Base-by-base conservation (phyloP, 30 jellyfish, hydroid and myxozoan species). In the Calvadosia cruxmelitensis region DNA sequence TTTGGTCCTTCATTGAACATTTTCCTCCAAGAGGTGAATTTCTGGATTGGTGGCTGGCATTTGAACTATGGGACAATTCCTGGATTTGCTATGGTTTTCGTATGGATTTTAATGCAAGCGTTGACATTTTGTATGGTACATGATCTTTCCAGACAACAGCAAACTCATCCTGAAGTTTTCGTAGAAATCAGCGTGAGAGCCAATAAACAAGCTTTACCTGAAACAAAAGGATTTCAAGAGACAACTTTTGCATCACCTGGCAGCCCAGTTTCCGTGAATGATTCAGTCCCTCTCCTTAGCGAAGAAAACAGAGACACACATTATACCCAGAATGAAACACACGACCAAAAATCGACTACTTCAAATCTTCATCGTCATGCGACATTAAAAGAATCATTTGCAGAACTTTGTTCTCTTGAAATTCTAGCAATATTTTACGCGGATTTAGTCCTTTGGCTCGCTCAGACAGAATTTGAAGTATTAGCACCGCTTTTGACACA, bases 401-500 rank as follows among this genome's bases (percentile, higher is more conserved):
- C 53, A 69, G 87, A 82, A 53, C 77, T 89, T 1, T 69, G 84
- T 35, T 82, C 94, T 12, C 27, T 78, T 2, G 98, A 89, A 61
- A 71, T 89, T 3, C 48, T 89, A 48, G 86, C 92, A 3, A 68
- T 89, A 25, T 89, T 89, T 53, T 89, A 81, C 57, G 73, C 95
- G 12, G 98, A 89, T 72, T 86, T 89, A 24, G 86, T 89, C 15
- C 74, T 89, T 27, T 77, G 95, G 95, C 87, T 89, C 2, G 92
- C 93, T 5, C 98, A 89, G 52, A 89, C 98, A 15, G 98, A 89
- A 64, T 89, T 89, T 81, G 98, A 89, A 77, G 98, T 89, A 28
- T 69, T 89, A 12, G 85, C 93, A 64, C 98, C 98, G 0, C 80
- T 89, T 33, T 70, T 89, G 0, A 89, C 98, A 16, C 98, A 89